Evolutionary conservation across 2,888 invertebrate species (phyloP).

Genomic region (Agrotis clavis): DNA sequence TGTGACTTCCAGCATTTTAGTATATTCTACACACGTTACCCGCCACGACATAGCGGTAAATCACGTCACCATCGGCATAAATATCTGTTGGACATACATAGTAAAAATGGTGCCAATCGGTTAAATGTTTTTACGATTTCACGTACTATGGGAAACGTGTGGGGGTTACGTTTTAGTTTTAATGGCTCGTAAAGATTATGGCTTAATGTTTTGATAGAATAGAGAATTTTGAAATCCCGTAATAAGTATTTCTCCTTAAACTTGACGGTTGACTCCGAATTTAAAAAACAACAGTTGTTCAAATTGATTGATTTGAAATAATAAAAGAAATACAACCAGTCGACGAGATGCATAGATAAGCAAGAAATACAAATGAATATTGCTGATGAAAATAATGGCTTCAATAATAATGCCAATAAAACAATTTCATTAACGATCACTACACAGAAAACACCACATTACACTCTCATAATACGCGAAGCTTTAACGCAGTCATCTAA

Average conservation of each 20-base stretch:
- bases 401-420: conserved; percentile 5
- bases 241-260: neutral
- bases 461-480: conserved; percentile 10
- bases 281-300: neutral
- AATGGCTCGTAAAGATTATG: conserved; percentile 24
- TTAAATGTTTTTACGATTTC: conserved; percentile 46
- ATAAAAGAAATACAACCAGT: neutral
- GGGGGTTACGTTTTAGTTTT: conserved; percentile 13
- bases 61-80: conserved; percentile 53
- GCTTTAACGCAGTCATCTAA: conserved; percentile 7
- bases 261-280: neutral
- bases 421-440: neutral
- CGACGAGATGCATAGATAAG: neutral
- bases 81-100: conserved; percentile 38
- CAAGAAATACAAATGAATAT: neutral
- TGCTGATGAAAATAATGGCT: neutral
- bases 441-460: neutral
- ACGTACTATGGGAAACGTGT: conserved; percentile 21
- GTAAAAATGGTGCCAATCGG: conserved; percentile 52
- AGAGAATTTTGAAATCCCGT: neutral
- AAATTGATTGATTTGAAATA: neutral
- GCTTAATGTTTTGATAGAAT: neutral
- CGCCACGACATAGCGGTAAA: conserved; percentile 49
- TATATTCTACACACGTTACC: conserved; percentile 46
- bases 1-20: conserved; percentile 42